These are phyloP conservation scores for Tokudaia tokunoshimensis DNA, from an alignment of 2,797 vertebrate species.

Conservation along the genomic window DNA sequence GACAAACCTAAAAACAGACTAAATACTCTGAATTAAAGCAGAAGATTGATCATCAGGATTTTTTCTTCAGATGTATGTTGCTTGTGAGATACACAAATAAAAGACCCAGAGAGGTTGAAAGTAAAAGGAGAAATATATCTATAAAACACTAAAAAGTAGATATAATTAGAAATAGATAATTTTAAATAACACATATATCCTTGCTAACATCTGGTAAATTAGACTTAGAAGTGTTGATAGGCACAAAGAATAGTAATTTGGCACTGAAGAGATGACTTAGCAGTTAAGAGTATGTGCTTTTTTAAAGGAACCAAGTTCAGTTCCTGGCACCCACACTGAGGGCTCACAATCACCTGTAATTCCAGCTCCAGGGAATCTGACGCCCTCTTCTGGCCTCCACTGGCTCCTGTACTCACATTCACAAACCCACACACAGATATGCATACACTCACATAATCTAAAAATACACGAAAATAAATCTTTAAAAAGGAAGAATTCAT, in stretches of 20 bases:
- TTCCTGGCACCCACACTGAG: neutral
- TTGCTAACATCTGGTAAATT: neutral
- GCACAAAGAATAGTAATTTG: neutral
- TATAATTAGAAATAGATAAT: neutral
- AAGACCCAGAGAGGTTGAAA: conserved; percentile 31
- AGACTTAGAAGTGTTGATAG: conserved; percentile 10
- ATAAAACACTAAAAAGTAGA: conserved; percentile 28
- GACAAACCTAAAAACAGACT: neutral
- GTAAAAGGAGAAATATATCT: neutral
- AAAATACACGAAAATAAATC: neutral
- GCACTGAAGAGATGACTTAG: neutral
- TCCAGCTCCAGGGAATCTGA: neutral
- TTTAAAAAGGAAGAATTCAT: neutral
- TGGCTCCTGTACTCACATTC: neutral
- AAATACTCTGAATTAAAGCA: conserved; percentile 60
- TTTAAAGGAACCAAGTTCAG: neutral
- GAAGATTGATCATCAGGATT: neutral
- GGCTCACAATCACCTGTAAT: neutral
- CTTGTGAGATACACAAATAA: conserved; percentile 37
- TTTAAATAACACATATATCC: conserved; percentile 7
- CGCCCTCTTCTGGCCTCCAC: neutral
- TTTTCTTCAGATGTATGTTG: neutral
- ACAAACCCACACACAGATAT: neutral
- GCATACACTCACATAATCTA: neutral
- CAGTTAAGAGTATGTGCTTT: neutral